Evolutionary conservation across 1,140 invertebrate genomes (phyloP), one percentile per base, ranked within the genome.

Genomic region (Holotrichia oblita): DNA sequence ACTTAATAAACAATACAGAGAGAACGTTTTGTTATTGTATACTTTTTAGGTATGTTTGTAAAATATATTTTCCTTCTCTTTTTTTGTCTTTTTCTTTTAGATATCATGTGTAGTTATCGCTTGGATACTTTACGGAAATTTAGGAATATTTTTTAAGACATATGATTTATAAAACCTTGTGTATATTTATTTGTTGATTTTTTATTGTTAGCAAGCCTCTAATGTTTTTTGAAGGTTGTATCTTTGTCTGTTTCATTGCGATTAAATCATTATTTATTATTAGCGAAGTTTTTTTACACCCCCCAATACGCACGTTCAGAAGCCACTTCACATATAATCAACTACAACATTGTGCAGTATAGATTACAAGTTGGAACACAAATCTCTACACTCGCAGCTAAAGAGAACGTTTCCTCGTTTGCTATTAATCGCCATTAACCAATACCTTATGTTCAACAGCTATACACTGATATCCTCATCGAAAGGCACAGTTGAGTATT

Each of bases 141-240:
- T 74, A 44, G 17, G 34, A 74, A 41, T 41, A 44, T 17, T 74
- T 74, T 74, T 74, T 74, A 74, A 74, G 17, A 74, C 41, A 74
- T 41, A 40, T 41, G 41, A 40, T 74, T 22, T 41, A 69, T 69
- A 69, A 69, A 55, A 55, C 20, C 34, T 20, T 74, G 40, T 74
- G 73, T 74, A 74, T 74, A 74, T 74, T 74, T 74, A 74, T 74
- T 74, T 74, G 73, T 74, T 74, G 73, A 74, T 74, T 74, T 74
- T 74, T 74, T 74, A 74, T 74, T 74, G 73, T 74, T 74, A 74
- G 41, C 40, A 9, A 44, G 20, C 34, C 34, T 74, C 41, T 74
- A 42, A 41, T 74, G 41, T 41, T 74, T 73, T 34, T 40, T 74
- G 17, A 74, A 34, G 73, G 73, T 74, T 74, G 73, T 74, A 74